Evolutionary conservation across 2,888 invertebrate genomes (phyloP), one percentile per base, ranked within the genome.

Genomic region (Xylocampa areola): DNA sequence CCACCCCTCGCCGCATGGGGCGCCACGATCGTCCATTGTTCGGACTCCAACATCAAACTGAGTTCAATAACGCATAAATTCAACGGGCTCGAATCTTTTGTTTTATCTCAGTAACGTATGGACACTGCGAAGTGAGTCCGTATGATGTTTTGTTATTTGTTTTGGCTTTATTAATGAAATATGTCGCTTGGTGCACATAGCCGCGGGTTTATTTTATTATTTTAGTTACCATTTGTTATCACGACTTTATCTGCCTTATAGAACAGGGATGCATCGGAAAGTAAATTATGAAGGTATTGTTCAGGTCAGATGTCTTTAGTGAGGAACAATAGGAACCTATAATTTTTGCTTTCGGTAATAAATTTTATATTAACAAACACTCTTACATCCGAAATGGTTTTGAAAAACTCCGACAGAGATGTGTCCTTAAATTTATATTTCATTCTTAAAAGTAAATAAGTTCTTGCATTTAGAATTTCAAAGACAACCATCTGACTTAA

Each of bases 121-220:
- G 92, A 91, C 91, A 91, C 92, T 90, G 92, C 92, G 89, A 92
- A 94, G 93, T 94, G 92, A 92, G 89, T 85, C 86, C 88, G 88
- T 91, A 91, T 91, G 91, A 92, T 90, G 89, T 87, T 86, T 82
- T 81, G 74, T 75, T 87, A 85, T 81, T 93, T 88, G 90, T 92
- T 93, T 94, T 93, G 86, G 82, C 89, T 93, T 94, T 93, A 91
- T 93, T 94, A 94, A 93, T 94, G 92, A 93, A 94, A 94, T 94
- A 94, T 93, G 92, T 92, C 92, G 92, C 91, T 91, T 84, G 86
- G 84, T 81, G 79, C 82, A 85, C 85, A 84, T 86, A 84, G 82
- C 82, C 76, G 83, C 77, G 82, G 88, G 81, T 91, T 70, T 91
- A 91, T 93, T 92, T 92, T 93, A 91, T 93, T 93, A 92, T 92